Percentiles rank a stretch among this genome's conserved stretches.
These are phyloP conservation scores for Cotesia chilonis DNA, from an alignment of 1,140 invertebrate genomes.

Conservation along the genomic window DNA sequence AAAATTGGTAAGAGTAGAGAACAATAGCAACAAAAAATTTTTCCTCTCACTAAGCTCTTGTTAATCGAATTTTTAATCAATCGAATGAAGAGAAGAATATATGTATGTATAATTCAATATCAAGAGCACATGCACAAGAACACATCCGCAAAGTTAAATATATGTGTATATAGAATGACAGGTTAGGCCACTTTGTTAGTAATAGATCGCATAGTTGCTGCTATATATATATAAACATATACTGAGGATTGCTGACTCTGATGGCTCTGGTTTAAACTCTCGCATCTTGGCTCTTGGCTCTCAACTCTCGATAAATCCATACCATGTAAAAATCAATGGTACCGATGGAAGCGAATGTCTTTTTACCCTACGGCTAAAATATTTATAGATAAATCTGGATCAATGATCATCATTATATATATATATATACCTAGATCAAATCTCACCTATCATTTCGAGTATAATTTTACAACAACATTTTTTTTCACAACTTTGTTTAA, in stretches of 20 bases:
- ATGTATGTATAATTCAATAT: too few relatives aligned
- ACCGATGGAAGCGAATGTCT: conserved; percentile 23
- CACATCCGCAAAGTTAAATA: not conserved
- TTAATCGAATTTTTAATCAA: conserved; percentile 3
- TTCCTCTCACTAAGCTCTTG: conserved; percentile 9
- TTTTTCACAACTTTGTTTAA: not conserved
- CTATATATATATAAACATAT: not conserved
- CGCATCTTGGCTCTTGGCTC: too few relatives aligned
- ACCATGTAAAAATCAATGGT: too few relatives aligned
- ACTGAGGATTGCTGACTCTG: too few relatives aligned
- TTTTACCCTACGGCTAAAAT: conserved; percentile 27
- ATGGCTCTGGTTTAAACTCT: too few relatives aligned
- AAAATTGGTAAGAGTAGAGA: too few relatives aligned
- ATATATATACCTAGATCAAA: conserved; percentile 16
- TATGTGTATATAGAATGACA: conserved; percentile 8
- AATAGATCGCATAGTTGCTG: too few relatives aligned
- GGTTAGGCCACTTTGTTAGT: conserved; percentile 34
- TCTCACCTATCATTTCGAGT: conserved; percentile 12
- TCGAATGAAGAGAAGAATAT: conserved; percentile 13
- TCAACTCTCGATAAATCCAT: too few relatives aligned
- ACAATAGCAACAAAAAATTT: not conserved
- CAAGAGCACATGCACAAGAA: too few relatives aligned
- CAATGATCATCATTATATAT: not conserved
- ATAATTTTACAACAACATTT: conserved; percentile 14
- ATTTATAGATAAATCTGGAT: conserved; percentile 24